Evolutionary conservation across 2,113 vertebrate species (phyloP).

Genomic region (Charina bottae): DNA sequence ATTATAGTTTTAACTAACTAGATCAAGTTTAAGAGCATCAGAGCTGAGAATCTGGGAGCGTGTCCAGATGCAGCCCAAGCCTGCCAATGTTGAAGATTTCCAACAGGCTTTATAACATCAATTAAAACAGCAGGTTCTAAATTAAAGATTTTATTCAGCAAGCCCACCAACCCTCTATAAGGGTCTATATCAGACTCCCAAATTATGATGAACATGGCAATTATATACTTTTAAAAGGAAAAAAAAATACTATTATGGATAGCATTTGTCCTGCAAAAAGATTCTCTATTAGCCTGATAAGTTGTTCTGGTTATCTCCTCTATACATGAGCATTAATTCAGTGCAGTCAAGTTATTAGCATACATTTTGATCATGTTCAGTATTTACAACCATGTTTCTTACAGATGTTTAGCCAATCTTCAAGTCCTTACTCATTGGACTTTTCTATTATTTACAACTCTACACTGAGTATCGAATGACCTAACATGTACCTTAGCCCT

Average conservation of each 20-base stretch:
- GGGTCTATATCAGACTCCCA: too few relatives aligned
- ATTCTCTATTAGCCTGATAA: not conserved
- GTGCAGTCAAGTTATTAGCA: not conserved
- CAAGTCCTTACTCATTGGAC: conserved; percentile 11
- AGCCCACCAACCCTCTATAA: not conserved
- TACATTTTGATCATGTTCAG: not conserved
- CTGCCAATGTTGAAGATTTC: not conserved
- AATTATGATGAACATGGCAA: not conserved
- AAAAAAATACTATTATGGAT: not conserved
- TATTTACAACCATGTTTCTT: conserved; percentile 38
- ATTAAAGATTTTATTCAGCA: conserved; percentile 27
- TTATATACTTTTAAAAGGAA: not conserved
- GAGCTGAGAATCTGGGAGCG: not conserved
- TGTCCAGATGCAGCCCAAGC: not conserved
- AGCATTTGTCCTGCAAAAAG: not conserved
- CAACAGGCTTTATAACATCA: conserved; percentile 4
- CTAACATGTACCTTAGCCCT: conserved; percentile 28
- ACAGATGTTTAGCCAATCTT: conserved; percentile 39
- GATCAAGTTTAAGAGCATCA: conserved; percentile 10
- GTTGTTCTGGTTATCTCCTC: not conserved
- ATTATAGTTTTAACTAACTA: conserved; percentile 4
- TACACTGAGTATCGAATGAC: conserved; percentile 23
- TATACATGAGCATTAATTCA: conserved; percentile 11
- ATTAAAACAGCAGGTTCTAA: conserved; percentile 14
- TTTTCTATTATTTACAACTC: not conserved